Percentiles rank a stretch among this genome's conserved stretches.
Evolutionary conservation across 1,140 invertebrate species (phyloP).

Genomic region (Calliphora vicina): DNA sequence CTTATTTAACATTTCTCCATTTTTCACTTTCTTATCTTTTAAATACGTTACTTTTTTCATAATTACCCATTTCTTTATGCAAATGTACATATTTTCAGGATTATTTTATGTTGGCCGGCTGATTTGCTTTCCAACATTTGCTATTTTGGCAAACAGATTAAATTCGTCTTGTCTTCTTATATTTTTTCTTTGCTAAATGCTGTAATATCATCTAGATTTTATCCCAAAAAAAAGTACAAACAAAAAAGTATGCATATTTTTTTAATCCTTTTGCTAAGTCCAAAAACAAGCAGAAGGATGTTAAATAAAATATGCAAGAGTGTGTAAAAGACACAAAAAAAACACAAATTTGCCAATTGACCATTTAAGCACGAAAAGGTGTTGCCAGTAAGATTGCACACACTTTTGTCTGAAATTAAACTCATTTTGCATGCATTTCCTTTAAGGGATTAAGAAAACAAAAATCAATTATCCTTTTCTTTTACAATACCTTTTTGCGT

Average conservation of each 20-base stretch:
- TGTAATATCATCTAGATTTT: neutral
- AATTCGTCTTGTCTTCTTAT: neutral
- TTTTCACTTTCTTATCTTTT: neutral
- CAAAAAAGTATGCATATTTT: neutral
- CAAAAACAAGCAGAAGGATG: neutral
- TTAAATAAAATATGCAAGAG: neutral
- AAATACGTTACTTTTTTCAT: neutral
- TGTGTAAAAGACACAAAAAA: neutral
- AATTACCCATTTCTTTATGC: neutral
- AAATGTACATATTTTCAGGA: neutral
- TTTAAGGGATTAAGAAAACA: slow-evolving; percentile 1
- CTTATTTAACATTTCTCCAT: neutral
- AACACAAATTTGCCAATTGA: neutral
- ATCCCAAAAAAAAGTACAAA: neutral
- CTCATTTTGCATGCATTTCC: neutral
- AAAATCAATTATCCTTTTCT: neutral
- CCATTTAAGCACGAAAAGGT: neutral
- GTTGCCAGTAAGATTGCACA: neutral
- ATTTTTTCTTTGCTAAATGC: neutral
- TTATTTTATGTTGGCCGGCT: neutral
- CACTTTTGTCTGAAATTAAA: no score
- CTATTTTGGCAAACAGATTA: neutral
- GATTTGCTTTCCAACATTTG: neutral
- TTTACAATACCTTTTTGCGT: no score
- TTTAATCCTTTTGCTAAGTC: neutral